Base-by-base conservation (phyloP, 2,888 invertebrate species). In the Poecilus cupreus region DNA sequence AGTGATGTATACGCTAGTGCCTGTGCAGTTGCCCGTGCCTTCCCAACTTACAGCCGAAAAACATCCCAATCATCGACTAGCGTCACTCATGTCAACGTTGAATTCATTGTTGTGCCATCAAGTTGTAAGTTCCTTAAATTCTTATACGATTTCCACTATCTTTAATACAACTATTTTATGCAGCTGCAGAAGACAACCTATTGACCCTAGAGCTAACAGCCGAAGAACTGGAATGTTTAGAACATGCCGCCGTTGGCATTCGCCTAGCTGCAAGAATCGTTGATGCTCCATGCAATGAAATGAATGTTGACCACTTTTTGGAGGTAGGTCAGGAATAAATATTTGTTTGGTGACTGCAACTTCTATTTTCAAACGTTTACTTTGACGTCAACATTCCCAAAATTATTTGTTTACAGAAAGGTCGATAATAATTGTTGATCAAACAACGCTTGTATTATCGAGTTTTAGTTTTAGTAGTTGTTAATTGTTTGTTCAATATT, bases 261-360 rank as follows among this genome's bases (percentile, higher is more conserved):
- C 91, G 96, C 3, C 89, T 95, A 24, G 93, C 96, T 0, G 96
- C 96, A 0, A 91, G 93, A 84, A 94, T 97, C 84, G 96, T 97
- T 0, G 97, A 97, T 88, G 94, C 93, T 11, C 97, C 97, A 0
- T 95, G 96, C 87, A 96, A 94, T 86, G 93, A 95, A 84, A 95
- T 97, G 95, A 93, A 95, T 86, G 96, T 96, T 0, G 93, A 94
- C 86, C 91, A 92, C 83, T 96, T 97, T 86, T 90, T 97, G 39
- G 91, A 94, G 89, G 95, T 94, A 86, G 85, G 86, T 83, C 24
- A 20, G 2, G 24, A 60, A 60, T 26, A 60, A 24, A 32, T 8
- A 22, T 64, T 49, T 51, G 18, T 2, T 13, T 43, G 26, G 6
- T 16, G 10, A 26, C 26, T 54, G 5, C n/a, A 13, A 43, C 1